These are phyloP conservation scores for Athetis lepigone DNA, from an alignment of 2,888 invertebrate species.

Conservation along the genomic window DNA sequence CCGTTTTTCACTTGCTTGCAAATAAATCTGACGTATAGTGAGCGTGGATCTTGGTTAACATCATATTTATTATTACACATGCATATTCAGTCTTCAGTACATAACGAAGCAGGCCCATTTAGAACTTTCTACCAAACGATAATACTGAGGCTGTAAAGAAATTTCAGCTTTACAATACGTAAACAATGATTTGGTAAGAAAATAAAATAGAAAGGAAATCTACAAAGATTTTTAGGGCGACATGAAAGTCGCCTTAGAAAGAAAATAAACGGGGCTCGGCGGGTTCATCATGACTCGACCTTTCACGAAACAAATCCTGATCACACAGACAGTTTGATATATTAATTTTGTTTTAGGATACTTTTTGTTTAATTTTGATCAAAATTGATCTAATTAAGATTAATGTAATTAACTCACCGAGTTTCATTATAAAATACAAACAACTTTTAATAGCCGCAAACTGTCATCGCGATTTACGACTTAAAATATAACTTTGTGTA, in stretches of 20 bases:
- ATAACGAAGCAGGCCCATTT: neutral
- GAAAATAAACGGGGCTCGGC: slow-evolving; percentile 32
- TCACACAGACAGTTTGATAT: slow-evolving; percentile 50
- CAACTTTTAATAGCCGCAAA: slow-evolving; percentile 45
- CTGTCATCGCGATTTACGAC: slow-evolving; percentile 42
- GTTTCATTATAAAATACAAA: slow-evolving; percentile 57
- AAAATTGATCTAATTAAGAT: slow-evolving; percentile 58
- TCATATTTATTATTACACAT: too few relatives aligned
- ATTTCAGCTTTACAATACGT: slow-evolving; percentile 21
- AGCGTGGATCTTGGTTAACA: too few relatives aligned
- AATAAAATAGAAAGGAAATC: slow-evolving; percentile 35
- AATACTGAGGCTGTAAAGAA: neutral
- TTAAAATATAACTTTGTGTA: slow-evolving; percentile 32
- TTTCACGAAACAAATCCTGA: slow-evolving; percentile 49
- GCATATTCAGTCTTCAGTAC: too few relatives aligned
- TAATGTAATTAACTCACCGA: slow-evolving; percentile 54
- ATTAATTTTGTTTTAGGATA: slow-evolving; percentile 53
- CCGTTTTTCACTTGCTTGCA: too few relatives aligned
- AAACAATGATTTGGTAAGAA: slow-evolving; percentile 43
- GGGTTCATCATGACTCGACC: slow-evolving; percentile 45
- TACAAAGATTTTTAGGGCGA: slow-evolving; percentile 37
- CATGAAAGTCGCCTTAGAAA: slow-evolving; percentile 40
- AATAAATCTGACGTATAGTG: too few relatives aligned
- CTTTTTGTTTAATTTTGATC: slow-evolving; percentile 47
- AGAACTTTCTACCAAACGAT: neutral